phyloP scores from a whole-genome alignment of 1,140 invertebrate genomes.

The Drosophila truncata region DNA sequence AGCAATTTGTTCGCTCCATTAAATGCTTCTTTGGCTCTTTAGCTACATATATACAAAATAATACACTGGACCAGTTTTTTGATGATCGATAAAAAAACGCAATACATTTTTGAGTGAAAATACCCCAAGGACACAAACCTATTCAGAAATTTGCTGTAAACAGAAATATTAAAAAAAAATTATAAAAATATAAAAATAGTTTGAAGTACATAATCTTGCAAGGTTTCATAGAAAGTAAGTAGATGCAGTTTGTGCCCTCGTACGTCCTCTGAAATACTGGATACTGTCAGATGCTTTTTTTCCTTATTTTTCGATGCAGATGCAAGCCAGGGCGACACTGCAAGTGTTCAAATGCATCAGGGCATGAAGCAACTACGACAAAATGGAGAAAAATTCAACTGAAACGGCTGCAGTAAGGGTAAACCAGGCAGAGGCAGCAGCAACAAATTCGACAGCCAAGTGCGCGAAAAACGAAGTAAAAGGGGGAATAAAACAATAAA shows the following conservation, averaged over 20 bases:
- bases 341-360: constrained; percentile 77
- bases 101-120: not conserved
- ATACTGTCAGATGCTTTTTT: constrained; percentile 19
- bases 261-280: constrained; percentile 3
- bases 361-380: constrained; percentile 72
- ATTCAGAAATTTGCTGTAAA: constrained; percentile 1
- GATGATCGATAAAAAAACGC: not conserved
- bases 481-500: constrained; percentile 10
- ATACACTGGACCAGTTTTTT: too few relatives aligned
- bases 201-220: constrained; percentile 5
- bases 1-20: constrained; percentile 62
- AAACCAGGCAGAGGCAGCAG: constrained; percentile 19
- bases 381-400: constrained; percentile 50
- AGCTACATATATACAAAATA: too few relatives aligned
- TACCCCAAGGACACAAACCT: not conserved
- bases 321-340: constrained; percentile 55
- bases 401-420: constrained; percentile 3
- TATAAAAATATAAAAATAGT: not conserved
- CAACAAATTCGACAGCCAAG: constrained; percentile 64
- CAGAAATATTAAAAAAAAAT: constrained; percentile 14
- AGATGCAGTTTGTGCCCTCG: constrained; percentile 25
- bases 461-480: constrained; percentile 24
- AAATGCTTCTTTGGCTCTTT: constrained; percentile 12
- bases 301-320: constrained; percentile 54
- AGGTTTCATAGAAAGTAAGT: constrained; percentile 53